phyloP scores from a whole-genome alignment of 2,888 invertebrate genomes.

The Lucinisca nassula region DNA sequence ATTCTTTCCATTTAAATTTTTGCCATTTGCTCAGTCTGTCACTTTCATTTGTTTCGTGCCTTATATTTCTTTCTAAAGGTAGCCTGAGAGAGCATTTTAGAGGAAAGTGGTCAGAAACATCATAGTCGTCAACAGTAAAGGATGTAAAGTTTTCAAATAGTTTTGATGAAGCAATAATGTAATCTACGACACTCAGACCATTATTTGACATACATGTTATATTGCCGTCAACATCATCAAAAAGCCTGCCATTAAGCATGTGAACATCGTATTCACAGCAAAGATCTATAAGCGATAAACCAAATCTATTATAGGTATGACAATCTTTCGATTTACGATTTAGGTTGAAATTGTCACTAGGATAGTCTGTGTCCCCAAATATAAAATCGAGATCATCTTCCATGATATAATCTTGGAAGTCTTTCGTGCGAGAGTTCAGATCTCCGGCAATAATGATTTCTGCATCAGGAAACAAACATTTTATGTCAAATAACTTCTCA shows the following conservation, averaged over 20 bases:
- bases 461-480: constrained; percentile 13
- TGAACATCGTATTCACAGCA: constrained; percentile 40
- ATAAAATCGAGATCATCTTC: constrained; percentile 35
- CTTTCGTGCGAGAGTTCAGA: constrained; percentile 42
- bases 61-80: background rate
- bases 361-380: constrained; percentile 22
- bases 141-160: constrained; percentile 6
- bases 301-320: constrained; percentile 30
- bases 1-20: constrained; percentile 2
- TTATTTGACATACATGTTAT: constrained; percentile 32
- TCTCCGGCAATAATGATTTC: constrained; percentile 45
- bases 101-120: constrained; percentile 36
- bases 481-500: constrained; percentile 24
- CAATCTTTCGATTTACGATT: constrained; percentile 23
- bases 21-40: background rate
- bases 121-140: constrained; percentile 20
- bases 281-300: constrained; percentile 35
- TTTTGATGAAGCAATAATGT: too few relatives aligned
- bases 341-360: constrained; percentile 21
- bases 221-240: constrained; percentile 27
- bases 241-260: constrained; percentile 33
- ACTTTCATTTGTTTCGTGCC: background rate
- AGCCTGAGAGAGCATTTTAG: constrained; percentile 1
- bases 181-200: constrained; percentile 49
- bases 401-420: constrained; percentile 28